Percentiles rank a stretch among this genome's conserved stretches.
Conservation (phyloP, 2,797 vertebrate species). For the Oreonectes daqikongensis region DNA sequence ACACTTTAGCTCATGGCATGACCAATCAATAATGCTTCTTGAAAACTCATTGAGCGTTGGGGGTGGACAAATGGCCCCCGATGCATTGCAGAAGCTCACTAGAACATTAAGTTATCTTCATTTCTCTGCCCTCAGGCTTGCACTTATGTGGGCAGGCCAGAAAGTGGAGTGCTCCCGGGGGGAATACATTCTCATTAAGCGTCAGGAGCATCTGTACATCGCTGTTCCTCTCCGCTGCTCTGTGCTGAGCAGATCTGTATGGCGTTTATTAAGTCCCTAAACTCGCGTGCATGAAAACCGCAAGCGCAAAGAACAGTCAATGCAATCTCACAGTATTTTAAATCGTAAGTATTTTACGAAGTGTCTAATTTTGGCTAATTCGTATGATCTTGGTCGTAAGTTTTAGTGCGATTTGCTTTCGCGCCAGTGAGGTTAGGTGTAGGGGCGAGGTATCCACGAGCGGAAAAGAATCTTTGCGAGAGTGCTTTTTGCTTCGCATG, state of each 20-base stretch:
- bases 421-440: too few species aligned
- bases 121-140: slow-evolving; percentile 56
- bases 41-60: slow-evolving; percentile 39
- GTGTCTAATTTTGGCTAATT: too few species aligned
- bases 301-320: too few species aligned
- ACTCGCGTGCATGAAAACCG: too few species aligned
- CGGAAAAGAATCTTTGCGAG: too few species aligned
- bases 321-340: too few species aligned
- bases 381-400: too few species aligned
- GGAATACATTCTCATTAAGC: slow-evolving; percentile 72
- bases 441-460: too few species aligned
- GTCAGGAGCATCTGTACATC: slow-evolving; percentile 63
- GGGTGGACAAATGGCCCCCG: slow-evolving; percentile 51
- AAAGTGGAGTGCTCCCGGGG: slow-evolving; percentile 65
- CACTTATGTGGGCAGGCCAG: slow-evolving; percentile 64
- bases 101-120: slow-evolving; percentile 57
- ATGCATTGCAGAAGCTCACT: slow-evolving; percentile 52
- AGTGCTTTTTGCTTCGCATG: too few species aligned
- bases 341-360: too few species aligned
- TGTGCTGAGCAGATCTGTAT: slow-evolving; percentile 59
- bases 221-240: slow-evolving; percentile 66
- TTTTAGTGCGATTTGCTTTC: too few species aligned
- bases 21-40: slow-evolving; percentile 50
- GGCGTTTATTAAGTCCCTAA: too few species aligned
- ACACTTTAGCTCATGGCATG: slow-evolving; percentile 32